These are phyloP conservation scores for Cynopterus sphinx DNA, from an alignment of 2,797 vertebrate species.

Conservation along the genomic window DNA sequence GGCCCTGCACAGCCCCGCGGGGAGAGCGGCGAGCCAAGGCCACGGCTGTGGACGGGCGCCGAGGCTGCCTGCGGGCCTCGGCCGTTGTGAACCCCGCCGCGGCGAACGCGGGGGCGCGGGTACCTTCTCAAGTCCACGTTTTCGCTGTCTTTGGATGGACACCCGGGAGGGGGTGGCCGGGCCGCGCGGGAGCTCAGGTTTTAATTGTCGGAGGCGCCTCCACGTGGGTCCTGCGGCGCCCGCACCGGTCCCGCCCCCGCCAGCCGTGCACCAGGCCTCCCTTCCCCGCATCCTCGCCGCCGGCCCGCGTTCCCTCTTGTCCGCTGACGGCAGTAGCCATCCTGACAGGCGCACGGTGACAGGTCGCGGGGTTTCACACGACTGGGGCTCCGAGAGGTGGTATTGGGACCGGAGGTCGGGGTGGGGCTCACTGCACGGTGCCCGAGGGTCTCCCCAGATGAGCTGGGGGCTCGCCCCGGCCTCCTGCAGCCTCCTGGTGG, in stretches of 20 bases:
- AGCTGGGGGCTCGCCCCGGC: neutral
- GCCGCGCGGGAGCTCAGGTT: neutral
- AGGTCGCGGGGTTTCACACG: no score
- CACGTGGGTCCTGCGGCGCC: no score
- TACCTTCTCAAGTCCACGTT: neutral
- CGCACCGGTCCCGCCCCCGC: no score
- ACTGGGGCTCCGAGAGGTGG: neutral
- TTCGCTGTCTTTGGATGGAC: neutral
- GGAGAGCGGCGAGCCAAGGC: neutral
- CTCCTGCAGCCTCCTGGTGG: neutral
- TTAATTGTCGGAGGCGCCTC: neutral
- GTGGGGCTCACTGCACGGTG: neutral
- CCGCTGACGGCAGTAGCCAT: no score
- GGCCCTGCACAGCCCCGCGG: neutral
- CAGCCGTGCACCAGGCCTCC: no score
- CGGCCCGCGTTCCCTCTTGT: no score
- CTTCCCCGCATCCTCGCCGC: no score
- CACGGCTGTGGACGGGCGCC: neutral
- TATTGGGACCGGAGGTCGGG: neutral
- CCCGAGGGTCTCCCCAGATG: no score
- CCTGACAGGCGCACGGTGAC: no score
- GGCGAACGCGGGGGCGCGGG: accelerated
- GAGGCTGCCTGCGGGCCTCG: no score
- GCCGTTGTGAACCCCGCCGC: accelerated
- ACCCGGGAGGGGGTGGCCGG: neutral